phyloP scores from a whole-genome alignment of 2,888 invertebrate genomes.

The Rotaria macrura region DNA sequence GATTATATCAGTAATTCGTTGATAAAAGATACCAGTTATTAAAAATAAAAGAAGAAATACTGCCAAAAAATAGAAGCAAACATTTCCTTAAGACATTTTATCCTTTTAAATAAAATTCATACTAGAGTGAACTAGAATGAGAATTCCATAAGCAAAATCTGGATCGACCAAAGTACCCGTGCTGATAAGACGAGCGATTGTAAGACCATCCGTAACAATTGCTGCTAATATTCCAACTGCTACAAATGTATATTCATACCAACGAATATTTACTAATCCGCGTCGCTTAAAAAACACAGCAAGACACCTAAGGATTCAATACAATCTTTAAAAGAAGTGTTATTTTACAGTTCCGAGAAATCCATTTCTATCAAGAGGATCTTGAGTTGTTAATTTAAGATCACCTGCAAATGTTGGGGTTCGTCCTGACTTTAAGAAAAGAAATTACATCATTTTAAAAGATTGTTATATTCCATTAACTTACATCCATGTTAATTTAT shows the following conservation, averaged over 20 bases:
- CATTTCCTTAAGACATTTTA: neutral
- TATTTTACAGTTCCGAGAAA: neutral
- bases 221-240: neutral
- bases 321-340: neutral
- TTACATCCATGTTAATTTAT: neutral
- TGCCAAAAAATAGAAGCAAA: neutral
- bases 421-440: neutral
- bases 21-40: neutral
- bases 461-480: neutral
- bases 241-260: conserved; percentile 11
- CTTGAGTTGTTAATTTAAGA: neutral
- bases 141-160: neutral
- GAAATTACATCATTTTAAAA: neutral
- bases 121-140: neutral
- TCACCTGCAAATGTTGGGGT: neutral
- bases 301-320: neutral
- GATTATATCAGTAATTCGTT: neutral
- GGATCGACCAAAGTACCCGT: neutral
- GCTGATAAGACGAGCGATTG: neutral
- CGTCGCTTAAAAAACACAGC: neutral
- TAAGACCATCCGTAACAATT: neutral
- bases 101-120: neutral
- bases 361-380: neutral
- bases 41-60: neutral
- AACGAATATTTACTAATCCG: neutral